A percentile compares a stretch with the other conserved stretches of the same genome.
Evolutionary conservation across 2,113 vertebrate genomes (phyloP).

Genomic region (Melanerpes aurifrons): DNA sequence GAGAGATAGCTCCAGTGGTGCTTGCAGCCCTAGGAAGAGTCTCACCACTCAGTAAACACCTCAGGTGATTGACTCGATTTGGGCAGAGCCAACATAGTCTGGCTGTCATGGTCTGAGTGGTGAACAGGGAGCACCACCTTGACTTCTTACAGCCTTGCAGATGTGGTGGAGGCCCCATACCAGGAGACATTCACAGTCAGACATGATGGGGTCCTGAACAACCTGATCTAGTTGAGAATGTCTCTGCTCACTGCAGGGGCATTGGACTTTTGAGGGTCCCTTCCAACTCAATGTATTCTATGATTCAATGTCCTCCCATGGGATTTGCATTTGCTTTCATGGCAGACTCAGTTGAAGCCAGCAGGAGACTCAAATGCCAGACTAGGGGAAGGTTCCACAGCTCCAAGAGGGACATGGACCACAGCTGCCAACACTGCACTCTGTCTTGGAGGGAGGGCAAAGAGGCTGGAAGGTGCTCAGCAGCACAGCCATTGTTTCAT

Average conservation of each 20-base stretch:
- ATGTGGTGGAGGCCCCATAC: too few species aligned
- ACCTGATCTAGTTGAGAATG: too few species aligned
- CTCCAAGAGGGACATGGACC: not conserved
- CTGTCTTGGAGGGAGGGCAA: not conserved
- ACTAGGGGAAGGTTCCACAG: too few species aligned
- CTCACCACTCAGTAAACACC: not conserved
- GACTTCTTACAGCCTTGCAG: too few species aligned
- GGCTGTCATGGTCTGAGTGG: not conserved
- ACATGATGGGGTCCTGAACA: too few species aligned
- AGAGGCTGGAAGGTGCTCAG: not conserved
- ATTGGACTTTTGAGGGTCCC: too few species aligned
- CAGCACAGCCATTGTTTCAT: not conserved
- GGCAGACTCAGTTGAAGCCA: not conserved
- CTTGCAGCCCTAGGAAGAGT: not conserved
- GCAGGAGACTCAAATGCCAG: too few species aligned
- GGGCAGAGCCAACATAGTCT: not conserved
- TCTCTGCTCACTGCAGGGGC: too few species aligned
- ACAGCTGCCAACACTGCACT: not conserved
- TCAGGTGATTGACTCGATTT: not conserved
- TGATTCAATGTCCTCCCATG: not conserved
- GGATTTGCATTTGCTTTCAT: not conserved
- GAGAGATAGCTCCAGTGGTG: fast-evolving
- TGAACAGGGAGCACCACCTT: fast-evolving
- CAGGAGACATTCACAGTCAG: too few species aligned
- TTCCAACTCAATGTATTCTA: too few species aligned